Percentiles rank a stretch among this genome's conserved stretches.
phyloP scores from a whole-genome alignment of 2,797 vertebrate species.

The Buceros bicornis region DNA sequence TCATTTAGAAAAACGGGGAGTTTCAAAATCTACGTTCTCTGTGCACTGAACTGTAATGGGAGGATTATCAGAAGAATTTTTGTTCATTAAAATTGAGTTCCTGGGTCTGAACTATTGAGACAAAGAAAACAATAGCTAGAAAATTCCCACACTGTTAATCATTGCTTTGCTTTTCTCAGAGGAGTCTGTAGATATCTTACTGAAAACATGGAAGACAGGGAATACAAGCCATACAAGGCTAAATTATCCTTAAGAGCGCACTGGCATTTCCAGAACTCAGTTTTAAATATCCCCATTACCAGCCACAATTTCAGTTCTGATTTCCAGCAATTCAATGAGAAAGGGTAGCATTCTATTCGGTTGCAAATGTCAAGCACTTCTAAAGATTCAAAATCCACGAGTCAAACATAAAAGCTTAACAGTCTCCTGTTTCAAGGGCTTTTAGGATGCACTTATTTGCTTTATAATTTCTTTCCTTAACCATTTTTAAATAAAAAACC shows the following conservation, averaged over 20 bases:
- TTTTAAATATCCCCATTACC: neutral
- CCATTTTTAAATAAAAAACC: neutral
- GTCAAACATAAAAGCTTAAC: neutral
- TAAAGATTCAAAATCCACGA: neutral
- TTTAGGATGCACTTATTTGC: neutral
- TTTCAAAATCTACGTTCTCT: neutral
- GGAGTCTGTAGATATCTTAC: neutral
- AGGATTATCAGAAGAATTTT: neutral
- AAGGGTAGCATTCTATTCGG: neutral
- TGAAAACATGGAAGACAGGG: neutral
- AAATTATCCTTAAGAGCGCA: neutral
- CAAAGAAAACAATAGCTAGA: neutral
- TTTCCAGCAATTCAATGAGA: neutral
- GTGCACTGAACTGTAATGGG: neutral
- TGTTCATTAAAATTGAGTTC: neutral
- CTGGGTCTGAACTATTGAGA: neutral
- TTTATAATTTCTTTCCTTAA: neutral
- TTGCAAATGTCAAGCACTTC: slow-evolving; percentile 17
- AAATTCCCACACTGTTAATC: neutral
- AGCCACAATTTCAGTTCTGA: neutral
- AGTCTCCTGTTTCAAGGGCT: neutral
- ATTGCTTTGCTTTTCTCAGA: neutral
- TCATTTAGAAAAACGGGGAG: slow-evolving; percentile 2
- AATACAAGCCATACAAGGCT: neutral
- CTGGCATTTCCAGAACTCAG: neutral